A percentile compares a stretch with the other conserved stretches of the same genome.
Conservation (phyloP, 1,140 invertebrate genomes). For the Trichonephila inaurata region DNA sequence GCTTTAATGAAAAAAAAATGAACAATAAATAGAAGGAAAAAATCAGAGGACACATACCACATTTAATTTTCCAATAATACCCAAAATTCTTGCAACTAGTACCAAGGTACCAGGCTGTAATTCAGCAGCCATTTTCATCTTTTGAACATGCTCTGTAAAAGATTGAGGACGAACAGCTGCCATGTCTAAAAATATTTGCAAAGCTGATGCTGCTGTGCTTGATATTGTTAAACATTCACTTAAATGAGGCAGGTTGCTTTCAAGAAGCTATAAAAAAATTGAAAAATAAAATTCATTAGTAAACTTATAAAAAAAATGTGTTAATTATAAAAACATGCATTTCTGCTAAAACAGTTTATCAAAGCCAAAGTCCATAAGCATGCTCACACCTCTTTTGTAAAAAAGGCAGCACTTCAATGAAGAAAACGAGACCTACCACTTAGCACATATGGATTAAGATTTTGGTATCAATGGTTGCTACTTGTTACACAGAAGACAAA, state of each 20-base stretch:
- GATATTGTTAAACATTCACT: slow-evolving; percentile 86
- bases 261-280: slow-evolving; percentile 83
- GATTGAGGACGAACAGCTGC: slow-evolving; percentile 85
- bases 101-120: slow-evolving; percentile 85
- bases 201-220: slow-evolving; percentile 84
- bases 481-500: too few relatives aligned
- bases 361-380: too few relatives aligned
- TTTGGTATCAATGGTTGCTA: too few relatives aligned
- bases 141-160: slow-evolving; percentile 86
- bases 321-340: too few relatives aligned
- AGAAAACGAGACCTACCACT: too few relatives aligned
- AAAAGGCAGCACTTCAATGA: too few relatives aligned
- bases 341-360: too few relatives aligned
- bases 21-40: not conserved
- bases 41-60: slow-evolving; percentile 78
- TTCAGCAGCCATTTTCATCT: slow-evolving; percentile 86
- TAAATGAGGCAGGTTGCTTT: slow-evolving; percentile 88
- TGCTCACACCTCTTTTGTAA: too few relatives aligned
- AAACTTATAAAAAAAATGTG: too few relatives aligned
- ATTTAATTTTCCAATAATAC: slow-evolving; percentile 80
- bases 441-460: too few relatives aligned
- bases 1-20: too few relatives aligned
- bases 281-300: too few relatives aligned
- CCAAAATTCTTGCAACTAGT: slow-evolving; percentile 80
- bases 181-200: slow-evolving; percentile 90